Evolutionary conservation across 2,797 vertebrate species (phyloP).

Genomic region (Rhincodon typus): DNA sequence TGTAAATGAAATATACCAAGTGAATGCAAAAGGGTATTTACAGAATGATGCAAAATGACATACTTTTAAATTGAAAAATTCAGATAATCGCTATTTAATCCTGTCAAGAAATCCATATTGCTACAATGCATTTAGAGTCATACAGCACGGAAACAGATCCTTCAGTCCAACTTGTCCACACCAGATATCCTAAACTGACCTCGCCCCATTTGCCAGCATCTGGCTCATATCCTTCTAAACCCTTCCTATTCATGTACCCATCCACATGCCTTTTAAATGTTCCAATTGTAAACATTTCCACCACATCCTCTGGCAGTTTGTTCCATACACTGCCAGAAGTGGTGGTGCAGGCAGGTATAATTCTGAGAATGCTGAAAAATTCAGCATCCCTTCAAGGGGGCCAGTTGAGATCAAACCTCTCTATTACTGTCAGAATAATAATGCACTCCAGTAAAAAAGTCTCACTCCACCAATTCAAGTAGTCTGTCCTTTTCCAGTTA

Average conservation of each 20-base stretch:
- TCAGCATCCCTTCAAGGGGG: neutral
- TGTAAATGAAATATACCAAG: conserved; percentile 48
- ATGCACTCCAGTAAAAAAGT: neutral
- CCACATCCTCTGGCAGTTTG: too few relatives aligned
- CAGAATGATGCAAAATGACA: neutral
- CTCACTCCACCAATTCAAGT: neutral
- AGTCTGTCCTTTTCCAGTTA: neutral
- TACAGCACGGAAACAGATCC: too few relatives aligned
- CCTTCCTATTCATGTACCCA: too few relatives aligned
- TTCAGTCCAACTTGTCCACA: too few relatives aligned
- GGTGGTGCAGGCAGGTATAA: too few relatives aligned
- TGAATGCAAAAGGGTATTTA: conserved; percentile 42
- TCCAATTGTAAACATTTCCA: too few relatives aligned
- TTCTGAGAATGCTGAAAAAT: neutral
- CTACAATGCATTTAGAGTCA: too few relatives aligned
- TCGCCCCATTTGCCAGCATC: too few relatives aligned
- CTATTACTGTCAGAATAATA: neutral
- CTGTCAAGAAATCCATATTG: neutral
- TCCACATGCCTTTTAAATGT: too few relatives aligned
- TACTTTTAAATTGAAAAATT: neutral
- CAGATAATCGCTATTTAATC: neutral
- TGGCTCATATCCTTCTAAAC: too few relatives aligned
- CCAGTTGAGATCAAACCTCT: neutral
- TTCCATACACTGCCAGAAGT: neutral
- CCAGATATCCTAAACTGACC: too few relatives aligned